phyloP scores from a whole-genome alignment of 2,113 vertebrate genomes.

The Balaeniceps rex region DNA sequence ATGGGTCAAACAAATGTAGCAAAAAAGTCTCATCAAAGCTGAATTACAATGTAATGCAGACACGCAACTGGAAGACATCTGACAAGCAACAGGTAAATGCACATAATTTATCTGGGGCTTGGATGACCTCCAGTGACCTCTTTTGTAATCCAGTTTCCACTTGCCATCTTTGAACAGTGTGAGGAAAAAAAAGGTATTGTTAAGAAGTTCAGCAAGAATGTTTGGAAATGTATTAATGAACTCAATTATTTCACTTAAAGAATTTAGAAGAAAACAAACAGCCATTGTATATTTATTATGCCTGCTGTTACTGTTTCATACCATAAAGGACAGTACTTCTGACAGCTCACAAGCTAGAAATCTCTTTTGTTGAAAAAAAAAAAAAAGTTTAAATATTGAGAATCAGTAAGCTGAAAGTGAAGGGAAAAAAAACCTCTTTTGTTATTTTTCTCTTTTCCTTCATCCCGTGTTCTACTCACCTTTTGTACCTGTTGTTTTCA shows the following conservation, averaged over 20 bases:
- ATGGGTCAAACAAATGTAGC: neutral
- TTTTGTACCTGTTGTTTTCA: neutral
- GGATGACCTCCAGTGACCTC: constrained; percentile 61
- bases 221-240: neutral
- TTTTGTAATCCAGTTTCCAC: constrained; percentile 71
- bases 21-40: neutral
- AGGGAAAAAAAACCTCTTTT: accelerated
- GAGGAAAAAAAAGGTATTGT: neutral
- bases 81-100: neutral
- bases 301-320: neutral
- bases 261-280: neutral
- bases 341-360: neutral
- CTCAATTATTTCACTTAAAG: neutral
- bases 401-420: neutral
- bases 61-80: neutral
- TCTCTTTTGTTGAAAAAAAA: neutral
- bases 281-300: neutral
- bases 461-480: neutral
- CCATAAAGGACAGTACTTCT: neutral
- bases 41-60: neutral
- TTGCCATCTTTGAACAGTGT: constrained; percentile 55
- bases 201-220: neutral
- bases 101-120: constrained; percentile 54
- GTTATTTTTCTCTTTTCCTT: neutral
- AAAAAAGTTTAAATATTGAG: neutral